Base-by-base conservation (phyloP, 53 echinoderm and acorn worm species). In the Paracentrotus lividus region DNA sequence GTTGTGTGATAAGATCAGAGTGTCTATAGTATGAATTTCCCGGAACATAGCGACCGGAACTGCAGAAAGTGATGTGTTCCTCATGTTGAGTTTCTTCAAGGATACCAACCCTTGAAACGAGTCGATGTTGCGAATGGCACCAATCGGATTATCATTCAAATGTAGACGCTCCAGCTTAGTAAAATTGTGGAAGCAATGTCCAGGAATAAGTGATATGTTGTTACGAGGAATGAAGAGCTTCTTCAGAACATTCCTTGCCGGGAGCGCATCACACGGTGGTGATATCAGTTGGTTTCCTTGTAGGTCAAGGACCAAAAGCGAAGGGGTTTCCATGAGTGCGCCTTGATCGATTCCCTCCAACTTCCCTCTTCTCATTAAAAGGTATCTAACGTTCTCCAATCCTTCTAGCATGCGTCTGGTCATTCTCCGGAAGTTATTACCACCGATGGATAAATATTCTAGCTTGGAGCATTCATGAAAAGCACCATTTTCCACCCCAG, bases 1-100 rank as follows among this genome's bases (percentile, higher is more conserved):
- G 78, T 97, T 97, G 23, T 94, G 44, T 9, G 94, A 93, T n/a
- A 97, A 56, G 58, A 95, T 94, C 32, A 97, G 94, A 42, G 94
- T 94, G 0, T 53, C 14, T 15, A 95, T 87, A 5, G 29, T 42
- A 4, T 88, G 47, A 61, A 96, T 87, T 20, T 96, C 16, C 20
- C 69, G 65, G n/a, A 97, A 97, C 8, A 95, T 69, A 0, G 49
- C 33, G 13, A 64, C 55, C 0, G 92, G 86, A 23, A 97, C 43
- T 4, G 27, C 64, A 29, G 43, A 45, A 26, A 90, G 49, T 6
- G 90, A 90, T 15, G 68, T 68, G 49, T 90, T 90, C 42, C 18
- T 43, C 66, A 90, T 45, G 6, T 67, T 44, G 42, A 90, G 26
- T 42, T 42, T 18, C 49, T 68, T 47, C 29, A 90, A 49, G 29